Conservation (phyloP, 2,113 vertebrate genomes). For the Apodemus sylvaticus region DNA sequence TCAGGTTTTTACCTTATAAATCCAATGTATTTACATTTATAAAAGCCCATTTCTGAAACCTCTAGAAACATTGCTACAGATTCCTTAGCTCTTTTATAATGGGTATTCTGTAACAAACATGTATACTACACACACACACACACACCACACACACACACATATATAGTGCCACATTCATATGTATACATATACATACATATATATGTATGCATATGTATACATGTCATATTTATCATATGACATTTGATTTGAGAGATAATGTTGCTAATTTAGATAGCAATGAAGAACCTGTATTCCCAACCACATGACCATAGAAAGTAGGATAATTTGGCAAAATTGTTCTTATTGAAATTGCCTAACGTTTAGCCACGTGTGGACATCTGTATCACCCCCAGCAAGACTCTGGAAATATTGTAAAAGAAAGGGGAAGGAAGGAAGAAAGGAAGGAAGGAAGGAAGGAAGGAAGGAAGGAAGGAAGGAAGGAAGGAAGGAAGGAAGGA, state of each 20-base stretch:
- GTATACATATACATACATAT: too few relatives aligned
- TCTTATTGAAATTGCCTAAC: not conserved
- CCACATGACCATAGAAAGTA: not conserved
- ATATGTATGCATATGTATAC: too few relatives aligned
- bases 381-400: not conserved
- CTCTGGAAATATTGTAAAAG: not conserved
- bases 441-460: too few relatives aligned
- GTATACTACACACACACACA: not conserved
- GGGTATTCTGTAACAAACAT: not conserved
- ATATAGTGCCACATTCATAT: not conserved
- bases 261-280: not conserved
- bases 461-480: too few relatives aligned
- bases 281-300: too few relatives aligned
- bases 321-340: not conserved
- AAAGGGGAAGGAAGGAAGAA: not conserved
- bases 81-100: not conserved
- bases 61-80: not conserved
- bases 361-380: not conserved
- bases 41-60: not conserved
- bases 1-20: not conserved
- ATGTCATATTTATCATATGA: not conserved
- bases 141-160: not conserved
- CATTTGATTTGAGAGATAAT: not conserved
- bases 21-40: not conserved
- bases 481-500: too few relatives aligned